Conservation (phyloP, 2,113 vertebrate species). For the Xenus cinereus region DNA sequence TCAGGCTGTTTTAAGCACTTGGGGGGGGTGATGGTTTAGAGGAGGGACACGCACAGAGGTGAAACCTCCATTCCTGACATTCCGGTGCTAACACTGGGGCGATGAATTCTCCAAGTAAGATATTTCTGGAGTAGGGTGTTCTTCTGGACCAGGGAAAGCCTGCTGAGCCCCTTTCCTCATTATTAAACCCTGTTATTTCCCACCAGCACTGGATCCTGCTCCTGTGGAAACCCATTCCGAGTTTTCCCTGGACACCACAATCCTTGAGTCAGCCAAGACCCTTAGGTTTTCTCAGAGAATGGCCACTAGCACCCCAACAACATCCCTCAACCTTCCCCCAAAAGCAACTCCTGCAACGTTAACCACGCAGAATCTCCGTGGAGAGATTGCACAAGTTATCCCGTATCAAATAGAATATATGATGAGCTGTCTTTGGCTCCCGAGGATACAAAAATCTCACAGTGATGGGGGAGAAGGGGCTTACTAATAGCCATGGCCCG, state of each 20-base stretch:
- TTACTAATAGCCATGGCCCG: background rate
- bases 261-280: background rate
- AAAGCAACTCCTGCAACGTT: background rate
- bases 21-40: background rate
- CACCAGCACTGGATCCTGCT: background rate
- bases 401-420: accelerated
- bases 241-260: background rate
- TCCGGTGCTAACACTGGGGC: background rate
- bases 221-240: background rate
- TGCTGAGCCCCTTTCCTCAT: background rate
- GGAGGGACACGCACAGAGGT: background rate
- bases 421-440: background rate
- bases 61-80: background rate
- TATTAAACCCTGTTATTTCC: background rate
- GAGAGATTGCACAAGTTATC: background rate
- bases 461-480: background rate
- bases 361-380: background rate
- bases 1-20: background rate
- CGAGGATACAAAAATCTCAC: background rate
- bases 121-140: background rate
- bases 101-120: background rate
- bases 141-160: background rate
- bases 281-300: background rate
- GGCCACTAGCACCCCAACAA: accelerated
- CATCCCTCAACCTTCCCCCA: background rate